These are phyloP conservation scores for Lordiphosa andalusiaca DNA, from an alignment of 2,888 invertebrate species.

Conservation along the genomic window DNA sequence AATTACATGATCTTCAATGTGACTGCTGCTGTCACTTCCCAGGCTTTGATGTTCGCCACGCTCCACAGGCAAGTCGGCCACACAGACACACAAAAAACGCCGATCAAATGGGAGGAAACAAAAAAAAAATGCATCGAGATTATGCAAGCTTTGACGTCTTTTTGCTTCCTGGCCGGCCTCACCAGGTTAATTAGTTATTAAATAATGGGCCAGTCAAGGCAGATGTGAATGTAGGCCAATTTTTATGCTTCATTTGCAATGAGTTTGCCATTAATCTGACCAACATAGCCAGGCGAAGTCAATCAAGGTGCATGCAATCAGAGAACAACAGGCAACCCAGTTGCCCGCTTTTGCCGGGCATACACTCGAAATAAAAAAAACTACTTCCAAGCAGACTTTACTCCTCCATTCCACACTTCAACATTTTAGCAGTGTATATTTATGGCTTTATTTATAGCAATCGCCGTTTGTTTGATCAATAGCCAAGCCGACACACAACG, in stretches of 20 bases:
- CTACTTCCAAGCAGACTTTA: no score
- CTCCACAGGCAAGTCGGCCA: slow-evolving; percentile 68
- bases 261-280: slow-evolving; percentile 55
- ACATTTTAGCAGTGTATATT: slow-evolving; percentile 3
- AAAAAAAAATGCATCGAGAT: slow-evolving; percentile 58
- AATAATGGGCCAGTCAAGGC: slow-evolving; percentile 58
- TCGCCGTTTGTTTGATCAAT: slow-evolving; percentile 42
- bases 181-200: slow-evolving; percentile 58
- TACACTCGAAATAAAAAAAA: not conserved
- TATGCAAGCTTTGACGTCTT: slow-evolving; percentile 61
- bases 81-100: slow-evolving; percentile 35
- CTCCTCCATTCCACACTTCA: no score
- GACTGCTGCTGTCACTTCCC: slow-evolving; percentile 47
- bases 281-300: slow-evolving; percentile 49
- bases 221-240: slow-evolving; percentile 63
- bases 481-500: slow-evolving; percentile 16
- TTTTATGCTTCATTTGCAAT: slow-evolving; percentile 64
- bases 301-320: slow-evolving; percentile 52
- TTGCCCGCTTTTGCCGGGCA: slow-evolving; percentile 36
- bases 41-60: slow-evolving; percentile 65
- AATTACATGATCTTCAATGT: slow-evolving; percentile 71
- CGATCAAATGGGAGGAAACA: slow-evolving; percentile 12
- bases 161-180: slow-evolving; percentile 51
- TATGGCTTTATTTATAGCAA: slow-evolving; percentile 18
- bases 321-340: slow-evolving; percentile 39